Evolutionary conservation across 2,797 vertebrate genomes (phyloP), one percentile per base, ranked within the genome.

Genomic region (Novumbra hubbsi): DNA sequence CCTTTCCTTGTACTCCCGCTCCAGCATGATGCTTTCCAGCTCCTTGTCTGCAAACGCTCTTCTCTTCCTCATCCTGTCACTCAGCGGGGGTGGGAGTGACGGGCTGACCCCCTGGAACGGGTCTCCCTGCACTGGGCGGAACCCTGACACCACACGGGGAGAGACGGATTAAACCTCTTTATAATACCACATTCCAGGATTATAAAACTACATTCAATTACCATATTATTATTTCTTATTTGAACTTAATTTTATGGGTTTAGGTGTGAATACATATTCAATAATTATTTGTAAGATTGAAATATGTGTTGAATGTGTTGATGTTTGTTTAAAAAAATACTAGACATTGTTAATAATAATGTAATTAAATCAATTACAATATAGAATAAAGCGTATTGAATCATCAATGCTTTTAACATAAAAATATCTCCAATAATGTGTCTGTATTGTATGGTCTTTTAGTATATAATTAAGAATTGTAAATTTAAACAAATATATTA

Each of bases 1-100:
- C 9, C 96, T 94, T 73, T 99, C 97, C 76, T 99, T 99, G 89
- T 96, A 99, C 78, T 99, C 98, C 74, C 97, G 93, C 88, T 99
- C 97, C 88, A 99, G 89, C 98, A 99, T 99, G 86, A 99, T 97
- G 87, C 91, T 96, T 89, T 99, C 98, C 92, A 99, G 84, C 88
- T 99, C 98, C 84, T 99, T 99, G 91, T 99, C 98, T 16, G 98
- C 98, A 82, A 99, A 99, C 63, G 98, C 98, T 48, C 98, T 87
- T 70, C 98, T 94, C 86, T 99, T 99, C 88, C 98, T 95, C 97
- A 99, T 99, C 81, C 98, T 96, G 87, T 99, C 97, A 78, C 98
- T 99, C 77, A 99, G 95, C 8, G 96, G 96, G 0, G 96, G 95
- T 52, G 96, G 96, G 5, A 99, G 90, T 45, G 95, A 87, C 1